Evolutionary conservation across 2,888 invertebrate species (phyloP).

Genomic region (Cheilosia vernalis): DNA sequence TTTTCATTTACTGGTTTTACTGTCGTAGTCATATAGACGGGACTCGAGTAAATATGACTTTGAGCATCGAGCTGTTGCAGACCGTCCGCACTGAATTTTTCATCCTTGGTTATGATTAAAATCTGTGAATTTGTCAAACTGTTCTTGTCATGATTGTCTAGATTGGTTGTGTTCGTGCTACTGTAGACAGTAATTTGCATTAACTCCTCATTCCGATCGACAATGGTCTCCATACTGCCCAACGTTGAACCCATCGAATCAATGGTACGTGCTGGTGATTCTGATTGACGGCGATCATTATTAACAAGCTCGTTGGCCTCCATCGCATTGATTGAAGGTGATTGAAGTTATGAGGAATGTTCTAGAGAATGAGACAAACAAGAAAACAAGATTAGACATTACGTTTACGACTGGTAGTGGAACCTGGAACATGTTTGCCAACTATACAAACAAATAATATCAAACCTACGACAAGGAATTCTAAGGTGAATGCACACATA

Average conservation of each 20-base stretch:
- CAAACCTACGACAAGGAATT: slow-evolving; percentile 29
- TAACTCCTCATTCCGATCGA: slow-evolving; percentile 80
- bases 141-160: slow-evolving; percentile 76
- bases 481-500: slow-evolving; percentile 56
- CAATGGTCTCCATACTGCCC: slow-evolving; percentile 82
- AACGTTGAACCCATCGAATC: slow-evolving; percentile 82
- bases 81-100: slow-evolving; percentile 72
- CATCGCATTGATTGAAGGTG: slow-evolving; percentile 58
- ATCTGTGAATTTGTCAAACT: slow-evolving; percentile 82
- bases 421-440: slow-evolving; percentile 35
- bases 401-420: slow-evolving; percentile 7
- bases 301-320: slow-evolving; percentile 69
- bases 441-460: neutral
- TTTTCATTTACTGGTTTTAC: slow-evolving; percentile 76
- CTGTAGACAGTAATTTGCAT: slow-evolving; percentile 79
- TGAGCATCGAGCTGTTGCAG: slow-evolving; percentile 78
- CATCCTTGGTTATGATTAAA: slow-evolving; percentile 79
- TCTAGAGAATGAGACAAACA: slow-evolving; percentile 47
- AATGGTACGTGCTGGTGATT: slow-evolving; percentile 82
- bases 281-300: slow-evolving; percentile 79
- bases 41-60: slow-evolving; percentile 83
- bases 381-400: slow-evolving; percentile 49
- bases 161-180: slow-evolving; percentile 80
- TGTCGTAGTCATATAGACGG: slow-evolving; percentile 80
- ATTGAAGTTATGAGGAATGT: slow-evolving; percentile 53